phyloP scores from a whole-genome alignment of 2,888 invertebrate species.

The Monopis laevigella region DNA sequence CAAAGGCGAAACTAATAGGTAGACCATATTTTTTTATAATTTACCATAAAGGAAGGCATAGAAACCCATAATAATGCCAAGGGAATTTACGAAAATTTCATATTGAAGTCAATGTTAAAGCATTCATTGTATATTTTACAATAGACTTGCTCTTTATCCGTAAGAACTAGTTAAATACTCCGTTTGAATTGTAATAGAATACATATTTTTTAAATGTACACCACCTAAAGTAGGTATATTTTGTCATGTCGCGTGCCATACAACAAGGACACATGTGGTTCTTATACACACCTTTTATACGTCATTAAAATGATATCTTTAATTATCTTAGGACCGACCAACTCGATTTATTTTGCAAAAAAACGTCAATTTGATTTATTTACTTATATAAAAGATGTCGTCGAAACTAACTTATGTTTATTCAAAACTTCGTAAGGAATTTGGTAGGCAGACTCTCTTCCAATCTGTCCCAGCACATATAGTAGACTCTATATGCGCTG shows the following conservation, averaged over 20 bases:
- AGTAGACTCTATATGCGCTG: conserved; percentile 47
- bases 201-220: too few species aligned
- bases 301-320: background rate
- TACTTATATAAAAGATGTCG: too few species aligned
- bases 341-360: background rate
- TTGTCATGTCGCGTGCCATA: conserved; percentile 8
- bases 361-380: background rate
- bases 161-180: too few species aligned
- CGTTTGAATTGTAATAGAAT: too few species aligned
- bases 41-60: too few species aligned
- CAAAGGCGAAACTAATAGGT: conserved; percentile 22
- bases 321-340: background rate
- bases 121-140: too few species aligned
- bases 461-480: conserved; percentile 44
- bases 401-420: conserved; percentile 38
- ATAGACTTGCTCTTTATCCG: too few species aligned
- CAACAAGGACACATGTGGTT: conserved; percentile 50
- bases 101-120: too few species aligned
- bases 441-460: conserved; percentile 60
- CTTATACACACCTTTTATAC: conserved; percentile 1
- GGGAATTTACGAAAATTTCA: too few species aligned
- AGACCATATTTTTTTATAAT: conserved; percentile 17
- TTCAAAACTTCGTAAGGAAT: conserved; percentile 52
- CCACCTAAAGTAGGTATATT: too few species aligned
- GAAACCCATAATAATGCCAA: too few species aligned